Evolutionary conservation across 2,797 vertebrate genomes (phyloP).

Genomic region (Borostomias antarcticus): DNA sequence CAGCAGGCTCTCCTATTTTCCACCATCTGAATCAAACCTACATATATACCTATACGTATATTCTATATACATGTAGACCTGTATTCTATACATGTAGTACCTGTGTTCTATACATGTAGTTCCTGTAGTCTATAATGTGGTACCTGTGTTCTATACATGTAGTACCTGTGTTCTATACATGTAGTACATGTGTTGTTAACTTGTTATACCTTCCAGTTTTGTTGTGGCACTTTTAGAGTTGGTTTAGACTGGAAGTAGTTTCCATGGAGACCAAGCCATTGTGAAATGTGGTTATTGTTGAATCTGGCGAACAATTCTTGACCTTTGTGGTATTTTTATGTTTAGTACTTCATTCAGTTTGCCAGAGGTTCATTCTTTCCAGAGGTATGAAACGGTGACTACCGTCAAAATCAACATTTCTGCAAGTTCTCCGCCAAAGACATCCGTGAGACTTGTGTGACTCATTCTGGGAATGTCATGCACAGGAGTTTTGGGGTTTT

Average conservation of each 20-base stretch:
- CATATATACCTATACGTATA: no score
- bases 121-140: not conserved
- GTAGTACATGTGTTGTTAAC: no score
- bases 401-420: slow-evolving; percentile 2
- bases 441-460: not conserved
- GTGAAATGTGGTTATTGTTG: slow-evolving; percentile 35
- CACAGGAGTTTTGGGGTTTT: not conserved
- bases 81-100: no score
- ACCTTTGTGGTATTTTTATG: slow-evolving; percentile 33
- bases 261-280: slow-evolving; percentile 32
- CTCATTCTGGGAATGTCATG: slow-evolving; percentile 2
- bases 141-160: not conserved
- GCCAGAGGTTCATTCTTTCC: slow-evolving; percentile 23
- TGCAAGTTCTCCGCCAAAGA: not conserved
- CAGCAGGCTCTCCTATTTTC: not conserved
- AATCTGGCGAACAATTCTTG: slow-evolving; percentile 43
- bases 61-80: no score
- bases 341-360: slow-evolving; percentile 16
- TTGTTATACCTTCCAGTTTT: not conserved
- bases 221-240: not conserved
- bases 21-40: not conserved
- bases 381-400: slow-evolving; percentile 10
- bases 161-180: no score
- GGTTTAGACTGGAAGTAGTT: slow-evolving; percentile 23
- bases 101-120: no score